phyloP scores from a whole-genome alignment of 37 sponge, comb jelly and placozoan genomes.

The Haliclona indistincta region DNA sequence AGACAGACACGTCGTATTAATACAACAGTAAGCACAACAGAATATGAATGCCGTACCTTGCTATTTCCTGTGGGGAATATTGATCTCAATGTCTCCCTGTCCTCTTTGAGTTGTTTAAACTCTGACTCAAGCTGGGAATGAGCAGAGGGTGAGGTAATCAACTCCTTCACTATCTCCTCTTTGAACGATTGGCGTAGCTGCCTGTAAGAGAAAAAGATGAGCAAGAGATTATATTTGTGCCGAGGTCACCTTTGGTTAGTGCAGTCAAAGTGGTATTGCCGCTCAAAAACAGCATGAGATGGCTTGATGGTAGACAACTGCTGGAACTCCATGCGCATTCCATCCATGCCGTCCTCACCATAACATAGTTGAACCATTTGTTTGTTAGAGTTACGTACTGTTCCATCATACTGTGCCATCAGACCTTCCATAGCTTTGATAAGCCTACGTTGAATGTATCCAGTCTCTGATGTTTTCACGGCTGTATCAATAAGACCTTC shows the following conservation, averaged over 20 bases:
- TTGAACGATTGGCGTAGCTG: conserved; percentile 66
- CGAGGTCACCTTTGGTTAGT: conserved; percentile 76
- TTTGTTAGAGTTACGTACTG: conserved; percentile 88
- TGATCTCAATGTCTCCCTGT: conserved; percentile 78
- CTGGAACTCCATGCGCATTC: conserved; percentile 96
- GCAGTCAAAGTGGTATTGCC: conserved; percentile 85
- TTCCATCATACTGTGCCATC: conserved; percentile 97
- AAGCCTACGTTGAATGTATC: conserved; percentile 98
- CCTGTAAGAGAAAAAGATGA: conserved; percentile 6
- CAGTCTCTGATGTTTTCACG: conserved; percentile 99
- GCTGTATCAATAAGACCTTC: conserved; percentile 99
- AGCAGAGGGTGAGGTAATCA: conserved; percentile 68
- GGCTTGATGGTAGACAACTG: conserved; percentile 86
- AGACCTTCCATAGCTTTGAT: conserved; percentile 99
- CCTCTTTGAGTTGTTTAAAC: conserved; percentile 84
- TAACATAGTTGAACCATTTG: conserved; percentile 96
- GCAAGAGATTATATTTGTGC: background rate
- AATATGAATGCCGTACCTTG: conserved; percentile 27
- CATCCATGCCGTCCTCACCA: conserved; percentile 99
- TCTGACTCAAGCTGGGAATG: conserved; percentile 79
- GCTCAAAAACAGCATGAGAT: conserved; percentile 78
- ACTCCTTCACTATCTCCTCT: conserved; percentile 81
- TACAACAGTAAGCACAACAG: background rate
- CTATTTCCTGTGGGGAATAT: conserved; percentile 90
- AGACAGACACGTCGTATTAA: background rate